phyloP scores from a whole-genome alignment of 2,797 vertebrate species.

The Pangasius djambal region DNA sequence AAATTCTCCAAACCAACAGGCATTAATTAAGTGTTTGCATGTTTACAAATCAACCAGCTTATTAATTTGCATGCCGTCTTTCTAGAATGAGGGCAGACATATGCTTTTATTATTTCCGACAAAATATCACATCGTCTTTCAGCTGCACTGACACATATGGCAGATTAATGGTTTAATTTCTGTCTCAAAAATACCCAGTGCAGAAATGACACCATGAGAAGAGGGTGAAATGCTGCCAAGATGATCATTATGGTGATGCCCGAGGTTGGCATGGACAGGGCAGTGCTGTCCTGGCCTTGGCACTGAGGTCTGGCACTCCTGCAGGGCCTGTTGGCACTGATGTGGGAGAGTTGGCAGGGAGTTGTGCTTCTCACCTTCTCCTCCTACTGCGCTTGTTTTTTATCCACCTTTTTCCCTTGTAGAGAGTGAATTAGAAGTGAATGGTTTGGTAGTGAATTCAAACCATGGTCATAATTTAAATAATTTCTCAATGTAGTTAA shows the following conservation, averaged over 20 bases:
- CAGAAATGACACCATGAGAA: conserved; percentile 7
- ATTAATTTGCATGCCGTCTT: not conserved
- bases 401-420: conserved; percentile 6
- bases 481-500: not conserved
- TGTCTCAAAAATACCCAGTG: conserved; percentile 4
- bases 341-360: conserved; percentile 19
- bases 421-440: not conserved
- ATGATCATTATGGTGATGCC: conserved; percentile 14
- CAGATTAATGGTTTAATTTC: conserved; percentile 27
- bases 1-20: conserved; percentile 5
- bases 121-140: conserved; percentile 13
- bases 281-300: conserved; percentile 27
- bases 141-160: not conserved
- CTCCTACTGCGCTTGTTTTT: conserved; percentile 12
- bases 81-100: conserved; percentile 1
- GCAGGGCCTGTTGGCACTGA: conserved; percentile 31
- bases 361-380: conserved; percentile 26
- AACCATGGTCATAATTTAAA: not conserved
- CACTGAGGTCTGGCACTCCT: conserved; percentile 28
- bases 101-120: conserved; percentile 9
- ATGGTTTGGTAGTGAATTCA: not conserved
- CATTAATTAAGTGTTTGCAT: conserved; percentile 6
- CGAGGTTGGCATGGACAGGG: conserved; percentile 12
- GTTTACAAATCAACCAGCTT: conserved; percentile 10
- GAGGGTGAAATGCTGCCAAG: conserved; percentile 27